These are phyloP conservation scores for Coreius guichenoti DNA, from an alignment of 2,797 vertebrate species.

Conservation along the genomic window DNA sequence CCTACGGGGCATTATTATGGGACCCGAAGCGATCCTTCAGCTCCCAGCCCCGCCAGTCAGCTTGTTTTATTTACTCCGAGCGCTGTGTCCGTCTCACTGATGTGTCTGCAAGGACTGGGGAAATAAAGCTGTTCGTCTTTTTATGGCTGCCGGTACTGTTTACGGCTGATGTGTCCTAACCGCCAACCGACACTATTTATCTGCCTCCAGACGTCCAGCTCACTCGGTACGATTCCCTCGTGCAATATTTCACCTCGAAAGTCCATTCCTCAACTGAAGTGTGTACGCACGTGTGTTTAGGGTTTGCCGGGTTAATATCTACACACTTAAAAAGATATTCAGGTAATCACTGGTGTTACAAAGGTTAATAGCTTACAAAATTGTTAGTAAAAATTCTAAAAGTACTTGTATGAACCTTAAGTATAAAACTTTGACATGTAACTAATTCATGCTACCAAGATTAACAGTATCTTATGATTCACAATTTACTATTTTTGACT, in stretches of 20 bases:
- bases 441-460: not conserved
- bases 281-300: not conserved
- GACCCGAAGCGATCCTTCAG: slow-evolving; percentile 79
- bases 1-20: slow-evolving; percentile 79
- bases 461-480: not conserved
- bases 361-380: slow-evolving; percentile 11
- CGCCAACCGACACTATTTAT: slow-evolving; percentile 74
- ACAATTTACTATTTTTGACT: not conserved
- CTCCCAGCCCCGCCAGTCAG: slow-evolving; percentile 58
- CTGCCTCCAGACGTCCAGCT: slow-evolving; percentile 70
- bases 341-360: not conserved
- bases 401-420: not conserved
- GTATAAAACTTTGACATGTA: not conserved
- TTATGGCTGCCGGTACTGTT: slow-evolving; percentile 74
- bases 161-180: slow-evolving; percentile 74
- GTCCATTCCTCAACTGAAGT: slow-evolving; percentile 26
- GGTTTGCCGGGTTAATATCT: not conserved
- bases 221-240: slow-evolving; percentile 33
- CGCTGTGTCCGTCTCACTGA: slow-evolving; percentile 70
- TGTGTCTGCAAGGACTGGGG: slow-evolving; percentile 70
- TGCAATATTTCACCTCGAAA: slow-evolving; percentile 60
- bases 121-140: slow-evolving; percentile 83
- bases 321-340: not conserved
- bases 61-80: slow-evolving; percentile 80
- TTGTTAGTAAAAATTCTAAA: not conserved